Base-by-base conservation (phyloP, 1,140 invertebrate genomes). In the Lordiphosa mommai region DNA sequence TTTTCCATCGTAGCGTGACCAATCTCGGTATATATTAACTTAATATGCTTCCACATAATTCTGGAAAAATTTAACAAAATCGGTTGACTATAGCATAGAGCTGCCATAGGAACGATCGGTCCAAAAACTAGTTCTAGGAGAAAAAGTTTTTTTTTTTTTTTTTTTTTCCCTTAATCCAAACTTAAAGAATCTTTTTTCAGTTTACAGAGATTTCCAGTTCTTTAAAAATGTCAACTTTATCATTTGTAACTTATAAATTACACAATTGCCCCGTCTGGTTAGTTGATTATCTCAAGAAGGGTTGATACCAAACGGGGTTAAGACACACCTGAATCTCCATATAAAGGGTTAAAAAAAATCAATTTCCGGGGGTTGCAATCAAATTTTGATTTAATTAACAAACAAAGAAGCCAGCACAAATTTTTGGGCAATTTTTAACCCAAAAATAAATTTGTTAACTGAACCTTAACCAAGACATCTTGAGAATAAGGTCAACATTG, bases 401-500 rank as follows among this genome's bases (percentile, higher is more conserved):
- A 59, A 82, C 76, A 82, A 82, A 72, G 71, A 32, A 59, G 40
- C 23, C 55, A 34, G 53, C 41, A 16, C 23, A 12, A 38, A 51
- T 53, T 53, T 33, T 57, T 32, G 5, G 43, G 38, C 23, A 53
- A 33, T 67, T 74, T 70, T 71, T 40, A 23, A 17, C 1, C 9
- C 14, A 49, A 68, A 72, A 73, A 38, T n/a, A 34, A 16, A 29
- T 41, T 10, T 37, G 48, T 40, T 44, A 40, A 43, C 3, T 76
- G 77, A 82, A 82, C 76, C 63, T 36, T 80, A 74, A 68, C 77
- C 58, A 44, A 49, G 61, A 60, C 55, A 50, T 67, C 71, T 84
- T 76, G 61, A 63, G 66, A 82, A 67, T 63, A 13, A 84, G 77
- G 76, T 82, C 76, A 82, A 64, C 71, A 82, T 82, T 82, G 77